Base-by-base conservation (phyloP, 2,888 invertebrate genomes). In the Acleris laterana region DNA sequence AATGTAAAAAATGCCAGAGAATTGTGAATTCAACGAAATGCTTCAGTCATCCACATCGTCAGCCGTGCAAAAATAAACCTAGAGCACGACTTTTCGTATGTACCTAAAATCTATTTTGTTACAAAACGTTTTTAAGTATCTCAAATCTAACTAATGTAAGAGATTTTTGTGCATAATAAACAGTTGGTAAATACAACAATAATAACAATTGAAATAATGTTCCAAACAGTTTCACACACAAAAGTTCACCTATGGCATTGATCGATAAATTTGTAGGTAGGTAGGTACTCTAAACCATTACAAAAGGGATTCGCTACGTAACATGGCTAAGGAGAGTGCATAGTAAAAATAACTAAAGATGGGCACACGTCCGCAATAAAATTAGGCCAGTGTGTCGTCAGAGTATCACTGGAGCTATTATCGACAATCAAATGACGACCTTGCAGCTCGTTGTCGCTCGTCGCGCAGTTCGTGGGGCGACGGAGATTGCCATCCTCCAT, bases 401-500 rank as follows among this genome's bases (percentile, higher is more conserved):
- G 81, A 81, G 80, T 83, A 84, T 85, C 82, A 81, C 84, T 86
- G 87, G 85, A 83, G 83, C 83, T 84, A 89, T 91, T 91, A 91
- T 88, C 79, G 83, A 80, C 91, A 92, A 93, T 93, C 91, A 91
- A 86, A 79, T 83, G 77, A 74, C 85, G 92, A 90, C 93, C 92
- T 92, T 92, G 91, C 81, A 76, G 88, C 91, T 91, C 84, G 89
- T 92, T 92, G 90, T 83, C 81, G 85, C 82, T 91, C 91, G 89
- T 83, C 82, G 85, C 83, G 77, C 81, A 85, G 87, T 87, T 88
- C 88, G 91, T 88, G 88, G 93, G 91, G 91, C 88, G 87, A 77
- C 81, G 82, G 87, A 88, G 89, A 89, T 90, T 89, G 88, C 80
- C 88, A 86, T 89, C 86, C 85, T 90, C 84, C 87, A 87, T 90